Evolutionary conservation across 2,888 invertebrate genomes (phyloP).

Genomic region (Leucozona laternaria): DNA sequence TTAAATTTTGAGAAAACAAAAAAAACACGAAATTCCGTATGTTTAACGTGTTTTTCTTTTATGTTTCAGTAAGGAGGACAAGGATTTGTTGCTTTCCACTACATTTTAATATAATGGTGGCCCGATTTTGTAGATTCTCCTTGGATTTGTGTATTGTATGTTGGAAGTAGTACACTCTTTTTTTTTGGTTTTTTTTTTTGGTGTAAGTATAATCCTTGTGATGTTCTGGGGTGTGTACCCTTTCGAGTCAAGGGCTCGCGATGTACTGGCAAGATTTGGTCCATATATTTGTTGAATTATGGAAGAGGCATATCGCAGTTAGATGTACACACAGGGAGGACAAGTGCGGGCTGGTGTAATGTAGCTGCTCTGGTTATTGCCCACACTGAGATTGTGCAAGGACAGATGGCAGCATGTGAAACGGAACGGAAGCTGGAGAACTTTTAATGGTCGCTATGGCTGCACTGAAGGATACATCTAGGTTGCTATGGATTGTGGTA

Average conservation of each 20-base stretch:
- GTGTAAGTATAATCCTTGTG: slow-evolving; percentile 61
- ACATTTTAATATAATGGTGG: slow-evolving; percentile 60
- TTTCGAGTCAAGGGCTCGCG: slow-evolving; percentile 84
- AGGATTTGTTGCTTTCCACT: slow-evolving; percentile 74
- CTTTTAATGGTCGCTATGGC: slow-evolving; percentile 65
- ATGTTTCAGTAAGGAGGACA: slow-evolving; percentile 61
- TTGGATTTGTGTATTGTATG: slow-evolving; percentile 52
- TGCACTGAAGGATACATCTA: slow-evolving; percentile 68
- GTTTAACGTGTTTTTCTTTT: slow-evolving; percentile 40
- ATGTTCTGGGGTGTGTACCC: slow-evolving; percentile 80
- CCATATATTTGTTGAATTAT: slow-evolving; percentile 78
- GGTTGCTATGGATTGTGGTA: slow-evolving; percentile 56
- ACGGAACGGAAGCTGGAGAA: slow-evolving; percentile 75
- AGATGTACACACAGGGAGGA: slow-evolving; percentile 76
- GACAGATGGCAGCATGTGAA: slow-evolving; percentile 65
- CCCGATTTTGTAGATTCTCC: slow-evolving; percentile 63
- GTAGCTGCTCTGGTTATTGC: slow-evolving; percentile 61
- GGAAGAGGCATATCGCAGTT: slow-evolving; percentile 77
- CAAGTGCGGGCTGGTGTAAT: slow-evolving; percentile 67
- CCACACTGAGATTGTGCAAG: slow-evolving; percentile 74
- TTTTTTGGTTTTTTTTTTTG: too few species aligned
- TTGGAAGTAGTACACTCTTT: slow-evolving; percentile 61
- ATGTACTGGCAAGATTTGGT: slow-evolving; percentile 82
- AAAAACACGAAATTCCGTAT: slow-evolving; percentile 52
- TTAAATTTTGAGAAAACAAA: slow-evolving; percentile 23